These are phyloP conservation scores for Coreoperca whiteheadi DNA, from an alignment of 2,113 vertebrate genomes.

Conservation along the genomic window DNA sequence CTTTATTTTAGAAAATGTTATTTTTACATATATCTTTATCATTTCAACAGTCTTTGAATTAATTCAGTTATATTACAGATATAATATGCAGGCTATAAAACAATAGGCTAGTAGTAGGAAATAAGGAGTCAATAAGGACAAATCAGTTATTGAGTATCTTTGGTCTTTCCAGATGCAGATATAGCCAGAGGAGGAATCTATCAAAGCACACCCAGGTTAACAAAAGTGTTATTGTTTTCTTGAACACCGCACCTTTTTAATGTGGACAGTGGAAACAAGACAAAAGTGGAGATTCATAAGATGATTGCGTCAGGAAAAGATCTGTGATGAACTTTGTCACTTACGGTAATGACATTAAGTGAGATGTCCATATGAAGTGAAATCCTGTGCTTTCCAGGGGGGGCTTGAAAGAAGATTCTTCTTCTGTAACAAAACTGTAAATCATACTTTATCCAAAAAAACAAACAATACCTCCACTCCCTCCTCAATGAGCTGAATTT, in stretches of 20 bases:
- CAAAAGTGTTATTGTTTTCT: constrained; percentile 13
- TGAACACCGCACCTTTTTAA: constrained; percentile 9
- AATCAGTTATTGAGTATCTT: neutral
- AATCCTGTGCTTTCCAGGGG: constrained; percentile 10
- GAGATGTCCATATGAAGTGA: constrained; percentile 61
- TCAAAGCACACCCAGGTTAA: constrained; percentile 24
- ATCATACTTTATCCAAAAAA: constrained; percentile 47
- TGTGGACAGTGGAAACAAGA: constrained; percentile 39
- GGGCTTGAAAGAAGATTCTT: constrained; percentile 40
- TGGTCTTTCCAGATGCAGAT: constrained; percentile 54
- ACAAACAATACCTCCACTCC: constrained; percentile 21
- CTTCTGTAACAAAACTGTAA: constrained; percentile 16
- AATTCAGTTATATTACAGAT: neutral
- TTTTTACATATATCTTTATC: neutral
- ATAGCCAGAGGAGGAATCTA: constrained; percentile 52
- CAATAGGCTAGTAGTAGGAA: too few species aligned
- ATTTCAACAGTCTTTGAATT: neutral
- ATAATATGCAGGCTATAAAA: neutral
- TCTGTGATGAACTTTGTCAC: constrained; percentile 51
- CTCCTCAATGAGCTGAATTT: constrained; percentile 49
- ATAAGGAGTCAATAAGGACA: neutral
- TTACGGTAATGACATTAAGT: constrained; percentile 48
- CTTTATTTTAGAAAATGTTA: neutral
- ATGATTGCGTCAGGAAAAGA: constrained; percentile 52
- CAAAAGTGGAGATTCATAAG: constrained; percentile 34